phyloP scores from a whole-genome alignment of 2,888 invertebrate genomes.

The Trilocha varians region DNA sequence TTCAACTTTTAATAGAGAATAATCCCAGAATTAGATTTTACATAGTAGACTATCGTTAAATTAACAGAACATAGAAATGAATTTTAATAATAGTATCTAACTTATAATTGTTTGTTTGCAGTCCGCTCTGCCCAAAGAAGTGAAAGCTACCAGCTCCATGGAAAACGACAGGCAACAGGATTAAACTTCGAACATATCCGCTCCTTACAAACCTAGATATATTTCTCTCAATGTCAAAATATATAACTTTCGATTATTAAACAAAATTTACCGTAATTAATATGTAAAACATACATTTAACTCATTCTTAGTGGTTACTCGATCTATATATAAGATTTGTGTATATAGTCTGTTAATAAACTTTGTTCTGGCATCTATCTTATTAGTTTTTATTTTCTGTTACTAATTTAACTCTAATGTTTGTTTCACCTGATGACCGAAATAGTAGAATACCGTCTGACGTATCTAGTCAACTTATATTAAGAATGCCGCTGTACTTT shows the following conservation, averaged over 20 bases:
- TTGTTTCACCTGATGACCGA: background rate
- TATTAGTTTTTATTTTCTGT: slow-evolving; percentile 10
- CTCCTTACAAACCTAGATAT: slow-evolving; percentile 30
- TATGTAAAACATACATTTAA: slow-evolving; percentile 35
- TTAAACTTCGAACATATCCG: slow-evolving; percentile 34
- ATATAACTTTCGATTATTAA: slow-evolving; percentile 22
- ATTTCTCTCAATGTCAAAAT: slow-evolving; percentile 45
- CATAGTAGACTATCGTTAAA: too few species aligned
- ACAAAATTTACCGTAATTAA: slow-evolving; percentile 17
- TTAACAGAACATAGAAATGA: too few species aligned
- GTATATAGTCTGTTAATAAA: slow-evolving; percentile 56
- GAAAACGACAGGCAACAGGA: slow-evolving; percentile 65
- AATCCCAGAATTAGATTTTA: too few species aligned
- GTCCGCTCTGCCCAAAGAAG: slow-evolving; percentile 60
- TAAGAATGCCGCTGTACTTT: slow-evolving; percentile 35
- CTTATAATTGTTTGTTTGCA: slow-evolving; percentile 40
- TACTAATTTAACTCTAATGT: slow-evolving; percentile 6
- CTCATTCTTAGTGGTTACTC: slow-evolving; percentile 53
- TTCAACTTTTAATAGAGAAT: too few species aligned
- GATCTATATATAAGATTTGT: slow-evolving; percentile 47
- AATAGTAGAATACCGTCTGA: slow-evolving; percentile 4
- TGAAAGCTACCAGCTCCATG: slow-evolving; percentile 51
- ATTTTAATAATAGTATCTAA: too few species aligned
- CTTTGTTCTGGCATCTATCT: slow-evolving; percentile 19
- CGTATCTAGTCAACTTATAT: slow-evolving; percentile 34